These are phyloP conservation scores for Cerastoderma edule DNA, from an alignment of 2,888 invertebrate genomes.

Conservation along the genomic window DNA sequence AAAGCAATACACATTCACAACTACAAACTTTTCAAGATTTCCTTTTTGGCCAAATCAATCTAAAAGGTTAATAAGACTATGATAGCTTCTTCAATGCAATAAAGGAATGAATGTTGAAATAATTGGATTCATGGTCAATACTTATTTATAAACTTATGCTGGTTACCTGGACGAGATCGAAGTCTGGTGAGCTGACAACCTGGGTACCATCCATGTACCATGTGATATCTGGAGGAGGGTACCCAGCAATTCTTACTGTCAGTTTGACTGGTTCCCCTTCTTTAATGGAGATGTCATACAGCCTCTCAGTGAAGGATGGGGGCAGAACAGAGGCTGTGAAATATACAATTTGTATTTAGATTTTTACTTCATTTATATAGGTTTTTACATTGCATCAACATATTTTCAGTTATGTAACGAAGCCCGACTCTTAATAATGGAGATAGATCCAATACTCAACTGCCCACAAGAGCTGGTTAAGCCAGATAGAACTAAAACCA, in stretches of 20 bases:
- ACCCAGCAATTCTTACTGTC: constrained; percentile 80
- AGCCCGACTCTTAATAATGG: too few relatives aligned
- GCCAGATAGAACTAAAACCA: too few relatives aligned
- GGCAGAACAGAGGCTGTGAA: constrained; percentile 90
- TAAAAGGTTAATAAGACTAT: too few relatives aligned
- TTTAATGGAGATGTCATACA: constrained; percentile 88
- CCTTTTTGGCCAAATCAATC: too few relatives aligned
- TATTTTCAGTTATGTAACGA: background rate
- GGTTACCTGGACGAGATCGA: constrained; percentile 77
- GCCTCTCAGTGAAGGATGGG: constrained; percentile 91
- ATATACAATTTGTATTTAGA: background rate
- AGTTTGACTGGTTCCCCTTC: constrained; percentile 81
- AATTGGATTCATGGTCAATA: background rate
- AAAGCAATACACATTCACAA: too few relatives aligned
- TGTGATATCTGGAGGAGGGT: constrained; percentile 80
- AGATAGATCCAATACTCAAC: too few relatives aligned
- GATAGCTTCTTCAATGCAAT: too few relatives aligned
- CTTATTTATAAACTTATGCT: background rate
- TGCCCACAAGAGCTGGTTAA: too few relatives aligned
- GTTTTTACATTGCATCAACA: background rate
- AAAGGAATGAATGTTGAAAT: too few relatives aligned
- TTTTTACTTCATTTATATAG: too few relatives aligned
- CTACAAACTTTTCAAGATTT: too few relatives aligned
- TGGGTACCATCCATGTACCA: constrained; percentile 82
- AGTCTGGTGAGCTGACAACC: constrained; percentile 84